These are phyloP conservation scores for Meiosimyza decipiens DNA, from an alignment of 2,888 invertebrate species.

Conservation along the genomic window DNA sequence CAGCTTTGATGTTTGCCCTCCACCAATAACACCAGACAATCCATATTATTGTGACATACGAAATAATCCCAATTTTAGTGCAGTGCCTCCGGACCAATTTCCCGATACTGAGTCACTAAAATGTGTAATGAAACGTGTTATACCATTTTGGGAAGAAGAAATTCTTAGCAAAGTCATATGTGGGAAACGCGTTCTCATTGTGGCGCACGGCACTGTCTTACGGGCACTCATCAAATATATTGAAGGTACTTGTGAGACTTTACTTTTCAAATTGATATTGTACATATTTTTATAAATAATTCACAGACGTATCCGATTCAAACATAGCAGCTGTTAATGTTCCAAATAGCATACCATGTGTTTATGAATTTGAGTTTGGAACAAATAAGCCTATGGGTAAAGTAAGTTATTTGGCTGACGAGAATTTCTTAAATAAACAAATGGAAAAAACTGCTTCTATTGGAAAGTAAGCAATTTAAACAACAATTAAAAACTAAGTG, in stretches of 20 bases:
- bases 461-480: conserved; percentile 69
- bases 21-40: conserved; percentile 81
- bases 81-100: conserved; percentile 78
- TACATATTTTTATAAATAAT: conserved; percentile 29
- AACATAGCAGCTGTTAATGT: conserved; percentile 81
- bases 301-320: conserved; percentile 74
- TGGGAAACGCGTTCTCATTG: conserved; percentile 82
- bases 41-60: conserved; percentile 80
- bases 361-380: conserved; percentile 79
- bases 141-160: conserved; percentile 88
- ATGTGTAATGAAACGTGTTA: conserved; percentile 81
- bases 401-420: conserved; percentile 82
- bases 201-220: conserved; percentile 88
- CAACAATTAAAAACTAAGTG: not conserved
- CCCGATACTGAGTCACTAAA: conserved; percentile 87
- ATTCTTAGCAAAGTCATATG: conserved; percentile 77
- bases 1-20: conserved; percentile 85
- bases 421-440: conserved; percentile 80
- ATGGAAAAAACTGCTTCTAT: conserved; percentile 83
- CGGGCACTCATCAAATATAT: conserved; percentile 88
- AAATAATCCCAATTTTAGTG: conserved; percentile 79
- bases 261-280: conserved; percentile 5
- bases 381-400: conserved; percentile 75
- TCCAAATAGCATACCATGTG: conserved; percentile 84
- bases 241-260: conserved; percentile 71